These are phyloP conservation scores for Heterotis niloticus DNA, from an alignment of 2,113 vertebrate genomes.

Conservation along the genomic window DNA sequence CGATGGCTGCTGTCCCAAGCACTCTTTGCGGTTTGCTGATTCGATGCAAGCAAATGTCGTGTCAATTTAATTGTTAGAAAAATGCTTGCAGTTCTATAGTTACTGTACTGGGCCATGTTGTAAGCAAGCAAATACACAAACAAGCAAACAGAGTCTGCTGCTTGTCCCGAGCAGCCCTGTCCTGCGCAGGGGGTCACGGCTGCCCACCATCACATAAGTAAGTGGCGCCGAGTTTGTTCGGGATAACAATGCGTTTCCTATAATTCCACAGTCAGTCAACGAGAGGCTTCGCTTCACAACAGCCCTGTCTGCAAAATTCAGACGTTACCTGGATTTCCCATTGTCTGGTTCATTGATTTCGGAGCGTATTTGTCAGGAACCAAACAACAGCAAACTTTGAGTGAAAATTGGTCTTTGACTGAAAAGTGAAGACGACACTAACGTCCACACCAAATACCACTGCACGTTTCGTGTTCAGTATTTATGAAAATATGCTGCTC, in stretches of 20 bases:
- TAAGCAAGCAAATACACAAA: not conserved
- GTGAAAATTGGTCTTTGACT: not conserved
- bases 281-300: constrained; percentile 10
- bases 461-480: too few relatives aligned
- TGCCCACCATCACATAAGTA: not conserved
- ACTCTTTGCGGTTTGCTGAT: too few relatives aligned
- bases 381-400: not conserved
- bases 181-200: not conserved
- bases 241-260: not conserved
- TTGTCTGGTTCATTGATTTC: constrained; percentile 2
- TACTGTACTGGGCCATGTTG: not conserved
- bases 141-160: not conserved
- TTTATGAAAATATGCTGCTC: too few relatives aligned
- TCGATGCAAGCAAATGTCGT: too few relatives aligned
- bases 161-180: too few relatives aligned
- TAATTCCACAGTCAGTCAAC: not conserved
- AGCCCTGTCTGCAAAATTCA: not conserved
- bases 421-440: constrained; percentile 15
- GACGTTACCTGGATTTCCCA: constrained; percentile 12
- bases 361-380: not conserved
- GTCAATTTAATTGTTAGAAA: too few relatives aligned
- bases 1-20: too few relatives aligned
- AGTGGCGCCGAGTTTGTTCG: not conserved
- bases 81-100: too few relatives aligned
- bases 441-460: not conserved